phyloP scores from a whole-genome alignment of 2,113 vertebrate species.

The Siniperca knerii region DNA sequence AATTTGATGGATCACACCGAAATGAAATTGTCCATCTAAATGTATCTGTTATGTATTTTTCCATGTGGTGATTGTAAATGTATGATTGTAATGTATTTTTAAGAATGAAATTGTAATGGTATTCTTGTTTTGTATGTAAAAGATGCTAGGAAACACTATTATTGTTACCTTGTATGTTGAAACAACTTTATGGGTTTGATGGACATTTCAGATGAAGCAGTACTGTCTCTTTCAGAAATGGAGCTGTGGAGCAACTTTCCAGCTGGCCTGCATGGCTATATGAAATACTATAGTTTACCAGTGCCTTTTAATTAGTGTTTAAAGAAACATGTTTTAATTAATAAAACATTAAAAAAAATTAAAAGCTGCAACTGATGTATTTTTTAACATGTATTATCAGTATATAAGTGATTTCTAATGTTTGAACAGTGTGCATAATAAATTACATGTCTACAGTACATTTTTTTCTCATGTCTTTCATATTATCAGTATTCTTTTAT shows the following conservation, averaged over 20 bases:
- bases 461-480: background rate
- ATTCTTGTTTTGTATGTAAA: constrained; percentile 72
- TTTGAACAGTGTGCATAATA: constrained; percentile 61
- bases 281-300: constrained; percentile 54
- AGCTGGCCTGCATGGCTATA: background rate
- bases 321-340: constrained; percentile 64
- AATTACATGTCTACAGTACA: constrained; percentile 45
- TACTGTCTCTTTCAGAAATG: constrained; percentile 73
- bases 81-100: constrained; percentile 82
- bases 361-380: constrained; percentile 50
- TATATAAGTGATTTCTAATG: constrained; percentile 55
- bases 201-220: constrained; percentile 80
- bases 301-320: constrained; percentile 78
- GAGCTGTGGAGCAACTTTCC: background rate
- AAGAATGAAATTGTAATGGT: constrained; percentile 65
- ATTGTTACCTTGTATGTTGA: constrained; percentile 50
- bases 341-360: constrained; percentile 58
- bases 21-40: constrained; percentile 57
- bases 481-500: background rate
- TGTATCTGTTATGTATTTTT: constrained; percentile 42
- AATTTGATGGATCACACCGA: constrained; percentile 58
- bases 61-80: constrained; percentile 76
- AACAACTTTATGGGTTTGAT: constrained; percentile 27
- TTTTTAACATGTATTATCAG: constrained; percentile 53
- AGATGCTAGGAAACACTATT: constrained; percentile 45